Evolutionary conservation across 2,888 invertebrate species (phyloP).

Genomic region (Myopa testacea): DNA sequence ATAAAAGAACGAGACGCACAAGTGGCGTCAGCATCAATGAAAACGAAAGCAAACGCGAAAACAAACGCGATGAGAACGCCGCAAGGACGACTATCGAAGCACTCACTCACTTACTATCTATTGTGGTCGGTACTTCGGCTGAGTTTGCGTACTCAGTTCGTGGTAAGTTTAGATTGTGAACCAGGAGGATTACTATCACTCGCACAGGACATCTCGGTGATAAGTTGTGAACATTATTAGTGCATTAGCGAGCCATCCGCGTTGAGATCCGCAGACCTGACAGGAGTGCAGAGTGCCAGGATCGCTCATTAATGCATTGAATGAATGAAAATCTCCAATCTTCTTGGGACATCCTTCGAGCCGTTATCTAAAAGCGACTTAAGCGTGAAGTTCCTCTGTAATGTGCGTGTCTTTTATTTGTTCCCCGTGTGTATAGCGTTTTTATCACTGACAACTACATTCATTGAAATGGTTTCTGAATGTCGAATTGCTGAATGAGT

Average conservation of each 20-base stretch:
- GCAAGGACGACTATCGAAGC: neutral
- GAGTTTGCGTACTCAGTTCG: neutral
- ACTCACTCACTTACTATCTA: too few species aligned
- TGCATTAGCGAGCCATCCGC: constrained; percentile 3
- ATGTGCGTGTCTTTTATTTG: neutral
- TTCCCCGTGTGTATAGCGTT: neutral
- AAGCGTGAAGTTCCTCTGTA: constrained; percentile 9
- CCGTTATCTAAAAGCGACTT: constrained; percentile 5
- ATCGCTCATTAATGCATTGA: neutral
- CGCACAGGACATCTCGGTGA: constrained; percentile 6
- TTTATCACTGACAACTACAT: constrained; percentile 22
- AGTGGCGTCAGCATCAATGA: neutral
- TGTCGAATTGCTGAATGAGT: constrained; percentile 6
- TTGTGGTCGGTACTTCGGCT: neutral
- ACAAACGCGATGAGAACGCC: too few species aligned
- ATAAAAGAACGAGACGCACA: neutral
- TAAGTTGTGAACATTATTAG: constrained; percentile 9
- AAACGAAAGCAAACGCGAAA: too few species aligned
- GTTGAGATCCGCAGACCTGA: too few species aligned
- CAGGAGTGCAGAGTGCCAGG: too few species aligned
- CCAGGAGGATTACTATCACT: neutral
- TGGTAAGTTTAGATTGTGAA: neutral
- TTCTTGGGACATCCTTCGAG: neutral
- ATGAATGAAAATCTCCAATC: neutral
- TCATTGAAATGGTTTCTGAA: neutral